Percentiles rank a stretch among this genome's conserved stretches.
phyloP scores from a whole-genome alignment of 2,797 vertebrate species.

The Hafferia zeledoni region DNA sequence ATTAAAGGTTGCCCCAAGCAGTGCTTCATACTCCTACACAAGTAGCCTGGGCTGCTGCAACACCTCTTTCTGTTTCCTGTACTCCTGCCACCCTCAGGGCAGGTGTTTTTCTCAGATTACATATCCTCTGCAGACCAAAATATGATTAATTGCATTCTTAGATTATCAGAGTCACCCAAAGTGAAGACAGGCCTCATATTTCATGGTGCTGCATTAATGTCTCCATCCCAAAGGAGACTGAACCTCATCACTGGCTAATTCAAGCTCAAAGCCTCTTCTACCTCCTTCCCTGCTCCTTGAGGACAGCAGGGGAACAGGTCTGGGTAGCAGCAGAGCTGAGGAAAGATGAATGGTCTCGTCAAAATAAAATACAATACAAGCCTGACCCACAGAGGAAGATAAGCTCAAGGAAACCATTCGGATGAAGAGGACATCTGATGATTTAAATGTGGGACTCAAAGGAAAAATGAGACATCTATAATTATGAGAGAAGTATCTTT shows the following conservation, averaged over 20 bases:
- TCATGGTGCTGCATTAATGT: conserved; percentile 70
- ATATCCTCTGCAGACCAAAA: conserved; percentile 49
- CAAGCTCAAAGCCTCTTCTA: conserved; percentile 48
- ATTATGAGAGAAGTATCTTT: conserved; percentile 9
- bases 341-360: background rate
- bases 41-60: background rate
- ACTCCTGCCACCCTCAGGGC: conserved; percentile 9
- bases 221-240: conserved; percentile 51
- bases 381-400: background rate
- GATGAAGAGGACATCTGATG: background rate
- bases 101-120: conserved; percentile 59
- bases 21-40: background rate
- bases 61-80: background rate
- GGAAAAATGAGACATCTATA: background rate
- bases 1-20: background rate
- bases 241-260: conserved; percentile 58
- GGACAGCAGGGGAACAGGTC: background rate
- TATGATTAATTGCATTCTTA: conserved; percentile 66
- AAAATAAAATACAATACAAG: conserved; percentile 34
- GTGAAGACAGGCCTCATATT: conserved; percentile 49
- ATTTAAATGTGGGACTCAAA: background rate
- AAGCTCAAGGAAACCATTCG: conserved; percentile 36
- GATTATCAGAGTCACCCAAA: conserved; percentile 61
- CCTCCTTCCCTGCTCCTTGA: background rate
- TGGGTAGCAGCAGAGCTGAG: background rate